Percentiles rank a stretch among this genome's conserved stretches.
These are phyloP conservation scores for Patella vulgata DNA, from an alignment of 1,140 invertebrate genomes.

Conservation along the genomic window DNA sequence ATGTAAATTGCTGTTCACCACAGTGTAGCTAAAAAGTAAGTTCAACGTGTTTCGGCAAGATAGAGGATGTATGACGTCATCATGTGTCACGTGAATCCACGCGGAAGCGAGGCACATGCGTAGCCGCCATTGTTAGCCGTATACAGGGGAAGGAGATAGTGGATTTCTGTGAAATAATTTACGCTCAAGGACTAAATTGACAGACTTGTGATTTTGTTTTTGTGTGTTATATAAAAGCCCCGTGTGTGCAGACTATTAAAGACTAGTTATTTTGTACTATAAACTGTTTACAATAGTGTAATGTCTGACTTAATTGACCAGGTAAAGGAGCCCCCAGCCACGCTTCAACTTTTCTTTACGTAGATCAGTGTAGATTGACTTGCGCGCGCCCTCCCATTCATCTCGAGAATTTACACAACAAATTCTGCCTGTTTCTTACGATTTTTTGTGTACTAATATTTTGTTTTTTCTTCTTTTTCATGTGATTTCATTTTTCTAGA, in stretches of 20 bases:
- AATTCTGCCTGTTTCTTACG: neutral
- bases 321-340: neutral
- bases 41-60: neutral
- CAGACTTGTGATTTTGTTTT: constrained; percentile 8
- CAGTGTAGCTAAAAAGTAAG: no score
- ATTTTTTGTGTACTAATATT: constrained; percentile 4
- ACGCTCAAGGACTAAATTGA: constrained; percentile 18
- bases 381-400: neutral
- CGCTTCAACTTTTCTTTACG: neutral
- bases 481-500: constrained; percentile 39
- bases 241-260: constrained; percentile 37
- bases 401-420: neutral
- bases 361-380: neutral
- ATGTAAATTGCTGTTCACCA: no score
- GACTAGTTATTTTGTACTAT: constrained; percentile 38
- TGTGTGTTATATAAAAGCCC: constrained; percentile 16
- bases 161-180: constrained; percentile 27
- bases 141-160: constrained; percentile 29
- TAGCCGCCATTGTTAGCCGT: constrained; percentile 54
- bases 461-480: constrained; percentile 47
- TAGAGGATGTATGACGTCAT: constrained; percentile 33
- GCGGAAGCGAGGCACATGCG: constrained; percentile 58
- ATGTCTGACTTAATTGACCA: constrained; percentile 46
- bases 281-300: constrained; percentile 45
- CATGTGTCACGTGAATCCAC: constrained; percentile 50